A percentile compares a stretch with the other conserved stretches of the same genome.
Conservation (phyloP, 2,797 vertebrate species). For the Cynodonichthys magdalenae region DNA sequence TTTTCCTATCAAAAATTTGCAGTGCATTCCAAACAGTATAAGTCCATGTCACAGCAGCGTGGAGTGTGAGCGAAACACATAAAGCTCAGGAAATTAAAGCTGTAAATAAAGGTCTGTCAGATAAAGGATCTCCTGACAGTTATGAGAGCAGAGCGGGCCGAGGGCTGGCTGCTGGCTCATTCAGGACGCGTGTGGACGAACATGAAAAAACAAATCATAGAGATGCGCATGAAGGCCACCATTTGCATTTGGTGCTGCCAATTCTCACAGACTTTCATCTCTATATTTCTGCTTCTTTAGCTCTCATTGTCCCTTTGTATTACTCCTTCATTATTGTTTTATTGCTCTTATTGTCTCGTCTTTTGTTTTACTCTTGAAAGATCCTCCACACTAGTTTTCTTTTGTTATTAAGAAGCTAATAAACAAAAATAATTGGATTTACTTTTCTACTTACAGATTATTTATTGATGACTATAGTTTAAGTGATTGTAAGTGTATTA, state of each 20-base stretch:
- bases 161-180: slow-evolving; percentile 70
- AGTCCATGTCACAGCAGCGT: slow-evolving; percentile 58
- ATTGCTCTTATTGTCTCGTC: slow-evolving; percentile 3
- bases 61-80: slow-evolving; percentile 68
- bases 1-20: slow-evolving; percentile 72
- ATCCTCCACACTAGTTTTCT: slow-evolving; percentile 34
- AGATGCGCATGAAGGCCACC: slow-evolving; percentile 78
- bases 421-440: neutral
- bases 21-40: slow-evolving; percentile 73
- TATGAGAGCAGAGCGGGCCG: slow-evolving; percentile 77
- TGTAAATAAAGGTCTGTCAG: slow-evolving; percentile 83
- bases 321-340: slow-evolving; percentile 22
- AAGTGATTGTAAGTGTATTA: no score
- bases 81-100: slow-evolving; percentile 86
- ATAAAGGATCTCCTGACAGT: slow-evolving; percentile 83
- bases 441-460: neutral
- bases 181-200: slow-evolving; percentile 75
- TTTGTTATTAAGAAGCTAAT: slow-evolving; percentile 6
- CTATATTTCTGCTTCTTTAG: slow-evolving; percentile 38
- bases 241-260: slow-evolving; percentile 75
- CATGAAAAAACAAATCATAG: slow-evolving; percentile 80
- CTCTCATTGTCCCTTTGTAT: slow-evolving; percentile 36
- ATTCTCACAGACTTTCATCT: slow-evolving; percentile 54
- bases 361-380: slow-evolving; percentile 12
- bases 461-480: neutral